phyloP scores from a whole-genome alignment of 2,113 vertebrate genomes.

The Girardinichthys multiradiatus region DNA sequence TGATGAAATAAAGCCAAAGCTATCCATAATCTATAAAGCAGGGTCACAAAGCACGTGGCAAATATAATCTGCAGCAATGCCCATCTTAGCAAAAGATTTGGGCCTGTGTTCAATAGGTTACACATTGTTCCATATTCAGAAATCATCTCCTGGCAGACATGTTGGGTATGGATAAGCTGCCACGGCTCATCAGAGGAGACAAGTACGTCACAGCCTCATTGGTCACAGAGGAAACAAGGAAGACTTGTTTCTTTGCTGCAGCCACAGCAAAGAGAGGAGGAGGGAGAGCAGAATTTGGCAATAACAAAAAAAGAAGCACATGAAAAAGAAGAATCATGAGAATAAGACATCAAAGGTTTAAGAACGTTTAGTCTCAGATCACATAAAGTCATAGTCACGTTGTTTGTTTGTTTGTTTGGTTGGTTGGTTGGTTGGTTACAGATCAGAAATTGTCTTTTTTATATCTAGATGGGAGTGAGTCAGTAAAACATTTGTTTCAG shows the following conservation, averaged over 20 bases:
- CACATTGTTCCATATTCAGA: slow-evolving; percentile 73
- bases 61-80: slow-evolving; percentile 74
- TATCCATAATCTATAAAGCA: slow-evolving; percentile 79
- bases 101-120: slow-evolving; percentile 70
- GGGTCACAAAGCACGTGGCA: slow-evolving; percentile 61
- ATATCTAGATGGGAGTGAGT: neutral
- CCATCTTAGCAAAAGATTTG: slow-evolving; percentile 71
- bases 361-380: neutral
- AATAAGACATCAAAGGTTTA: neutral
- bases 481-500: neutral
- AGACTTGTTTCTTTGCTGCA: slow-evolving; percentile 3
- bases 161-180: slow-evolving; percentile 37
- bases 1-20: slow-evolving; percentile 75
- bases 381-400: neutral
- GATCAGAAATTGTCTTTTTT: too few relatives aligned
- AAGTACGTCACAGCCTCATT: neutral
- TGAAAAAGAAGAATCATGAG: too few relatives aligned
- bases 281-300: neutral
- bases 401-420: neutral
- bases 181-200: slow-evolving; percentile 12
- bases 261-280: neutral
- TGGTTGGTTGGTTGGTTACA: neutral
- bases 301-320: neutral
- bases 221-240: neutral
- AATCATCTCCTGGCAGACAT: slow-evolving; percentile 59